phyloP scores from a whole-genome alignment of 2,113 vertebrate species.

The Camarhynchus parvulus region DNA sequence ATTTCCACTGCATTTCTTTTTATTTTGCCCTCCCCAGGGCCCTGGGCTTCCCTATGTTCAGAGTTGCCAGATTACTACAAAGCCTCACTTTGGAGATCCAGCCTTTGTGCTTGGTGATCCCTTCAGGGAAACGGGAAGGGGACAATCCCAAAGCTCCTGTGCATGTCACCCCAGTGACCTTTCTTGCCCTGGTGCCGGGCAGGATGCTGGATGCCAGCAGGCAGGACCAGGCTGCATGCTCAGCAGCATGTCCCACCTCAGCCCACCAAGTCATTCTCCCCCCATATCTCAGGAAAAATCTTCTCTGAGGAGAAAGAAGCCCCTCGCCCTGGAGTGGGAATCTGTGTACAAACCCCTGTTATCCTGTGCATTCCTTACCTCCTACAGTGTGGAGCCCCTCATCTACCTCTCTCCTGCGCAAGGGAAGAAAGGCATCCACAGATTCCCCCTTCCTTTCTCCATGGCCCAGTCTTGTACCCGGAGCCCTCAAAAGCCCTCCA shows the following conservation, averaged over 20 bases:
- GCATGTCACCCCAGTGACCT: neutral
- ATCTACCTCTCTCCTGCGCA: neutral
- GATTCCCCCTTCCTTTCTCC: neutral
- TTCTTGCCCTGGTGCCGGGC: neutral
- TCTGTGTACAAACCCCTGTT: neutral
- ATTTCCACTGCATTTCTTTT: neutral
- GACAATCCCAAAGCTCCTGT: neutral
- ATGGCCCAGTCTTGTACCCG: fast-evolving
- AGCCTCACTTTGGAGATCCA: neutral
- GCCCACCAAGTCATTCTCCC: neutral
- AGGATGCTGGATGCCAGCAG: fast-evolving
- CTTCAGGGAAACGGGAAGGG: neutral
- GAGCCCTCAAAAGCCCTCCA: neutral
- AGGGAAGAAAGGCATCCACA: neutral
- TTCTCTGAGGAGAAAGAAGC: neutral
- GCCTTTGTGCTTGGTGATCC: fast-evolving
- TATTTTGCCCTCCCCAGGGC: neutral
- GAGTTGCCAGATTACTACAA: neutral
- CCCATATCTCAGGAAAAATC: neutral
- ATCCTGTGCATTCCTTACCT: neutral
- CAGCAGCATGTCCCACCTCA: neutral
- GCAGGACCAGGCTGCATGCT: neutral
- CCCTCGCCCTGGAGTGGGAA: neutral
- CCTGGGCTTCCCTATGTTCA: neutral
- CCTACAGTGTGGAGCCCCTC: neutral